phyloP scores from a whole-genome alignment of 2,113 vertebrate genomes.

The Pogonocichla stellata region DNA sequence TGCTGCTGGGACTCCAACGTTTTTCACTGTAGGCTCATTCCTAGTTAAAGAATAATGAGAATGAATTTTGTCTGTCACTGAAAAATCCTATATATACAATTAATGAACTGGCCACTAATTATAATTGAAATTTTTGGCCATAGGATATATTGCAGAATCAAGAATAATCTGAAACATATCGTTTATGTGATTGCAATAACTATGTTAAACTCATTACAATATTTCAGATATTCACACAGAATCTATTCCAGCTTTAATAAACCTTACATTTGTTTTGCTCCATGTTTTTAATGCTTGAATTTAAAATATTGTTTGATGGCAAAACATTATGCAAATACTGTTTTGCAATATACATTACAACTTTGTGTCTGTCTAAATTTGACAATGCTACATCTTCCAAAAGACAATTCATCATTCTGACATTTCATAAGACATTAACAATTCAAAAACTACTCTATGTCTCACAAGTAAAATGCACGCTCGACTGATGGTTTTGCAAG shows the following conservation, averaged over 20 bases:
- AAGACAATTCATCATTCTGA: not conserved
- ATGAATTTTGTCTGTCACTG: not conserved
- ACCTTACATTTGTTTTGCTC: not conserved
- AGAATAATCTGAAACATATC: not conserved
- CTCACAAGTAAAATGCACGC: not conserved
- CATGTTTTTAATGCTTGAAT: not conserved
- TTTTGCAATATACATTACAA: not conserved
- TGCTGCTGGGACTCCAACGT: not conserved
- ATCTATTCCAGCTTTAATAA: not conserved
- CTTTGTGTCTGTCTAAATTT: not conserved
- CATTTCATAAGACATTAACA: not conserved
- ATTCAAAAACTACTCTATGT: not conserved
- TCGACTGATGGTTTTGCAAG: not conserved
- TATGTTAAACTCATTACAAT: not conserved
- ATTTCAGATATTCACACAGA: not conserved
- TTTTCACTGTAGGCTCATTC: not conserved
- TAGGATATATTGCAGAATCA: not conserved
- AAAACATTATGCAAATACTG: not conserved
- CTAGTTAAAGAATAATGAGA: not conserved
- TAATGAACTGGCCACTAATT: not conserved
- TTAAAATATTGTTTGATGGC: not conserved
- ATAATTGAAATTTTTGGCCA: not conserved
- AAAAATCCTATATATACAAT: not conserved
- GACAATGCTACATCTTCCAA: not conserved
- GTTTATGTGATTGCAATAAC: not conserved